phyloP scores from a whole-genome alignment of 2,113 vertebrate genomes.

The Accipiter virgatus region DNA sequence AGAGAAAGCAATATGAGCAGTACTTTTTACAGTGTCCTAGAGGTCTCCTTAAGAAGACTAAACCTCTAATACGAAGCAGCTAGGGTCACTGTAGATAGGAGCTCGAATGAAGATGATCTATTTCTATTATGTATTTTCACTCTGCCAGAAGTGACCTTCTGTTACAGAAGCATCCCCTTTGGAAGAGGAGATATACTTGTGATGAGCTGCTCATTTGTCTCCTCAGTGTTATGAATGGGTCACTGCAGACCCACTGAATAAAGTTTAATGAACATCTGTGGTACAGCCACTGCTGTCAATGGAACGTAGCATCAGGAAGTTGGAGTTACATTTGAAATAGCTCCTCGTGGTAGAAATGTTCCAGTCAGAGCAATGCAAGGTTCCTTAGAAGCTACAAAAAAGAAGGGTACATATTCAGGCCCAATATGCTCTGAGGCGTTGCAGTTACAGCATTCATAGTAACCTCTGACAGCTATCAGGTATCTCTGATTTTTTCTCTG shows the following conservation, averaged over 20 bases:
- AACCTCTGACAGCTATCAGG: neutral
- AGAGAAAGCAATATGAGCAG: neutral
- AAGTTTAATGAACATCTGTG: neutral
- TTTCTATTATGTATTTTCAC: neutral
- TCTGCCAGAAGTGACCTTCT: neutral
- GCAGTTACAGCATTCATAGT: neutral
- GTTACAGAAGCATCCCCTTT: neutral
- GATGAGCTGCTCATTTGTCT: neutral
- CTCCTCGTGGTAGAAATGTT: neutral
- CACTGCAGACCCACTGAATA: neutral
- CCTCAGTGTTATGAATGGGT: neutral
- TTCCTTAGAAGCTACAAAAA: neutral
- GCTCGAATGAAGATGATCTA: neutral
- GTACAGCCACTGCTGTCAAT: neutral
- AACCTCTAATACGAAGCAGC: neutral
- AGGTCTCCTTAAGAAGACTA: neutral
- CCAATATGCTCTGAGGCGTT: neutral
- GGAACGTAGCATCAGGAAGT: neutral
- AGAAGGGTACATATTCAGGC: neutral
- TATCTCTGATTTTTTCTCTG: neutral
- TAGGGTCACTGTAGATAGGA: neutral
- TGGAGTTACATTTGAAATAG: neutral
- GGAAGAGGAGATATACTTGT: neutral
- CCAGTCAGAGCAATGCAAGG: neutral
- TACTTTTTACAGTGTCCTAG: neutral